Conservation (phyloP, 2,797 vertebrate species). For the Pagetopsis macropterus region DNA sequence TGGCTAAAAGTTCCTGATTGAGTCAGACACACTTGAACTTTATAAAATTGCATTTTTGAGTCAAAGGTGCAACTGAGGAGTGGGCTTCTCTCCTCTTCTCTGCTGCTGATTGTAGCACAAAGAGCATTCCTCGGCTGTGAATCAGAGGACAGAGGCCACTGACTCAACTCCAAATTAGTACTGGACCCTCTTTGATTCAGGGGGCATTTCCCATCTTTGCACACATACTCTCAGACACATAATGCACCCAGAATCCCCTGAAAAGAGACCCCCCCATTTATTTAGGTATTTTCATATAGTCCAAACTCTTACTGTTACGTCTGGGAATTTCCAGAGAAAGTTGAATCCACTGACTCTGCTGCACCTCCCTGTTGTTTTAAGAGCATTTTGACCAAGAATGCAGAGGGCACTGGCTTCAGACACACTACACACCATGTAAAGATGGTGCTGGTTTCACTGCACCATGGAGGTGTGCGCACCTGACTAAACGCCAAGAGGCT, state of each 20-base stretch:
- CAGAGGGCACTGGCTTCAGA: slow-evolving; percentile 53
- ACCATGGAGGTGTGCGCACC: slow-evolving; percentile 59
- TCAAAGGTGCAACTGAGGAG: slow-evolving; percentile 55
- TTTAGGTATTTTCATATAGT: slow-evolving; percentile 58
- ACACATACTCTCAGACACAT: slow-evolving; percentile 43
- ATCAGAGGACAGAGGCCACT: slow-evolving; percentile 79
- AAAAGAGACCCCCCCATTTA: slow-evolving; percentile 59
- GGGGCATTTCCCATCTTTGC: slow-evolving; percentile 65
- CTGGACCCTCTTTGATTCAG: slow-evolving; percentile 72
- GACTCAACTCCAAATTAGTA: slow-evolving; percentile 73
- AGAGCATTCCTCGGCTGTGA: slow-evolving; percentile 81
- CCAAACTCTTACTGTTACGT: slow-evolving; percentile 57
- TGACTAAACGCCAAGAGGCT: slow-evolving; percentile 70
- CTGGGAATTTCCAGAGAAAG: slow-evolving; percentile 71
- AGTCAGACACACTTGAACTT: slow-evolving; percentile 37
- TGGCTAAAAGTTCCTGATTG: not conserved
- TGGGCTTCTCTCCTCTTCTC: slow-evolving; percentile 22
- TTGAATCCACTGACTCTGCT: slow-evolving; percentile 50
- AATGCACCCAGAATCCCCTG: slow-evolving; percentile 33
- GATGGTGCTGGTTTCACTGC: slow-evolving; percentile 52
- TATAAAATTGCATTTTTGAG: slow-evolving; percentile 34
- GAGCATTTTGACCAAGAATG: slow-evolving; percentile 63
- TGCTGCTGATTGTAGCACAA: slow-evolving; percentile 71
- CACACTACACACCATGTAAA: slow-evolving; percentile 66
- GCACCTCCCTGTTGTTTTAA: slow-evolving; percentile 64